A percentile compares a stretch with the other conserved stretches of the same genome.
These are phyloP conservation scores for Hirtodrosophila trivittata DNA, from an alignment of 2,888 invertebrate species.

Conservation along the genomic window DNA sequence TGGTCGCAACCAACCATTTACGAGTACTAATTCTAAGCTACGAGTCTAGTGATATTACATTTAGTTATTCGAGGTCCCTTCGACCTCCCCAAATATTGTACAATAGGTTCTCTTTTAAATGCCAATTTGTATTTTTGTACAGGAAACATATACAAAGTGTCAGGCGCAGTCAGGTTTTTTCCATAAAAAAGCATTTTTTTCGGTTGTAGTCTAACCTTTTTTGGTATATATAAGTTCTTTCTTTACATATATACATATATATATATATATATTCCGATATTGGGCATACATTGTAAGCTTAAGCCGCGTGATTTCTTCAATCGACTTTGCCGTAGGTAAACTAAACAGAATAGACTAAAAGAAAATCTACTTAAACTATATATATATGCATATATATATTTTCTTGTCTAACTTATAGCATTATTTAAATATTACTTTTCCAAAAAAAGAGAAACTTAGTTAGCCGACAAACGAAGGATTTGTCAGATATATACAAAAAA, in stretches of 20 bases:
- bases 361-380: not conserved
- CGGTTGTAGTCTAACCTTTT: constrained; percentile 36
- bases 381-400: constrained; percentile 8
- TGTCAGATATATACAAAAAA: constrained; percentile 10
- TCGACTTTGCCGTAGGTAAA: constrained; percentile 42
- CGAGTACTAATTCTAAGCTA: constrained; percentile 65
- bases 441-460: constrained; percentile 16
- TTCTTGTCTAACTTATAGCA: constrained; percentile 23
- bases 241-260: constrained; percentile 1
- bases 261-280: not conserved
- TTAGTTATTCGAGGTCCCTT: constrained; percentile 60
- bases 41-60: constrained; percentile 81
- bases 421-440: constrained; percentile 17
- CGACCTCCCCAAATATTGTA: no score
- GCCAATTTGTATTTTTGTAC: constrained; percentile 45
- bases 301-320: constrained; percentile 43
- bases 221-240: constrained; percentile 1
- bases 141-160: no score
- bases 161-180: constrained; percentile 27
- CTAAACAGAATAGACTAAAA: constrained; percentile 2
- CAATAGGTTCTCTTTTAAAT: no score
- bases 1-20: constrained; percentile 22
- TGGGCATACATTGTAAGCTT: constrained; percentile 23
- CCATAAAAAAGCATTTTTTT: constrained; percentile 45
- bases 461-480: constrained; percentile 5